These are phyloP conservation scores for Oscheius myriophilus DNA, from an alignment of 2,888 invertebrate species.

Conservation along the genomic window DNA sequence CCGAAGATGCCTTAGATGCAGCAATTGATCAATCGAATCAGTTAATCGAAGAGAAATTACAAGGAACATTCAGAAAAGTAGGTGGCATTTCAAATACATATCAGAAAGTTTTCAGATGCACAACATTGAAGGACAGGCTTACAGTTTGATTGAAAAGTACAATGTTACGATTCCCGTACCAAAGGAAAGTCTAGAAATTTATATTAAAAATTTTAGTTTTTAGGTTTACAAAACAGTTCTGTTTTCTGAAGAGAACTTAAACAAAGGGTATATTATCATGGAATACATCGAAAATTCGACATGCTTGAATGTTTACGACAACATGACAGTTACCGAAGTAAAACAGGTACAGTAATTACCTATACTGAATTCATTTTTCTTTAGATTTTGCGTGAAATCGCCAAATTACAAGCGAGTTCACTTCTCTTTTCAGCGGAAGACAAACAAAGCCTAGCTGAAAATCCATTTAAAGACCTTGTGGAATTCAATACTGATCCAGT, in stretches of 20 bases:
- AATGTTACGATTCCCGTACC: slow-evolving; percentile 14
- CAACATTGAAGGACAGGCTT: slow-evolving; percentile 24
- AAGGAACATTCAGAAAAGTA: neutral
- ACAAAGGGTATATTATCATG: slow-evolving; percentile 43
- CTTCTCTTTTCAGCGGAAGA: slow-evolving; percentile 22
- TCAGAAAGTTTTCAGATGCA: slow-evolving; percentile 27
- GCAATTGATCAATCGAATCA: neutral
- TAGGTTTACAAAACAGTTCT: slow-evolving; percentile 10
- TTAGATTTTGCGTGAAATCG: slow-evolving; percentile 12
- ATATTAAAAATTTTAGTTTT: neutral
- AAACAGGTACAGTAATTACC: slow-evolving; percentile 18
- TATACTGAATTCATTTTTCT: too few relatives aligned
- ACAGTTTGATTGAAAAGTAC: slow-evolving; percentile 19
- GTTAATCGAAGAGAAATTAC: neutral
- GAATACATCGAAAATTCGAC: slow-evolving; percentile 31
- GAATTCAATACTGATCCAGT: too few relatives aligned
- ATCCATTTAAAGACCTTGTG: slow-evolving; percentile 7
- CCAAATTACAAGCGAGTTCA: slow-evolving; percentile 18
- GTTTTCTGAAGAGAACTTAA: slow-evolving; percentile 29
- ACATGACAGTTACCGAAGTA: slow-evolving; percentile 13
- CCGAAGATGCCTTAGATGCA: neutral
- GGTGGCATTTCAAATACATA: neutral
- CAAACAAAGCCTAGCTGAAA: neutral
- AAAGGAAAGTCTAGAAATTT: neutral
- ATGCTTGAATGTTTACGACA: slow-evolving; percentile 7